phyloP scores from a whole-genome alignment of 2,888 invertebrate genomes.

The Cheilosia impressa region DNA sequence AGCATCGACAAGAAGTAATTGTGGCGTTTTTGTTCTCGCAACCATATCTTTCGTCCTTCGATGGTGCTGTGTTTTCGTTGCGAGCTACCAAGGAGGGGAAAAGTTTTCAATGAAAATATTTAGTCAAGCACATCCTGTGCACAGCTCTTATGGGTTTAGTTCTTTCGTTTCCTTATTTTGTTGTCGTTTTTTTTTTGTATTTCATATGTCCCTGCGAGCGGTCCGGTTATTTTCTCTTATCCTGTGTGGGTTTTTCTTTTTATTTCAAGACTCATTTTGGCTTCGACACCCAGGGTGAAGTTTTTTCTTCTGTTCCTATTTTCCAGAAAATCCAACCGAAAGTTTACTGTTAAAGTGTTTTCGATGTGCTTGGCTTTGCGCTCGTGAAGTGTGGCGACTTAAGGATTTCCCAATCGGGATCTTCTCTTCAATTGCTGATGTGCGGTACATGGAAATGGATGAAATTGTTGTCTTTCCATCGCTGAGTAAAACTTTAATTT shows the following conservation, averaged over 20 bases:
- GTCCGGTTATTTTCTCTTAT: neutral
- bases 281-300: slow-evolving; percentile 27
- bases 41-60: slow-evolving; percentile 1
- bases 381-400: slow-evolving; percentile 34
- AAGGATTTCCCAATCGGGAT: slow-evolving; percentile 30
- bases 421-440: slow-evolving; percentile 4
- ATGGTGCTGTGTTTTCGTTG: slow-evolving; percentile 15
- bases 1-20: slow-evolving; percentile 32
- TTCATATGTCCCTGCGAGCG: slow-evolving; percentile 9
- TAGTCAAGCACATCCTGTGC: slow-evolving; percentile 56
- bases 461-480: neutral
- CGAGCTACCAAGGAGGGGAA: neutral
- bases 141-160: slow-evolving; percentile 32
- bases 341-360: slow-evolving; percentile 48
- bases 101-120: slow-evolving; percentile 55
- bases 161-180: slow-evolving; percentile 14
- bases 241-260: neutral
- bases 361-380: slow-evolving; percentile 24
- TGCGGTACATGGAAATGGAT: neutral
- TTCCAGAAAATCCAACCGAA: slow-evolving; percentile 30
- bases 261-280: slow-evolving; percentile 21
- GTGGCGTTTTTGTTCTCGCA: slow-evolving; percentile 18
- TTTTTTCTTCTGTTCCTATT: slow-evolving; percentile 19
- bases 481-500: slow-evolving; percentile 23
- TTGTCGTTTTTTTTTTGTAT: slow-evolving; percentile 1